Evolutionary conservation across 2,113 vertebrate species (phyloP).

Genomic region (Glaucidium brasilianum): DNA sequence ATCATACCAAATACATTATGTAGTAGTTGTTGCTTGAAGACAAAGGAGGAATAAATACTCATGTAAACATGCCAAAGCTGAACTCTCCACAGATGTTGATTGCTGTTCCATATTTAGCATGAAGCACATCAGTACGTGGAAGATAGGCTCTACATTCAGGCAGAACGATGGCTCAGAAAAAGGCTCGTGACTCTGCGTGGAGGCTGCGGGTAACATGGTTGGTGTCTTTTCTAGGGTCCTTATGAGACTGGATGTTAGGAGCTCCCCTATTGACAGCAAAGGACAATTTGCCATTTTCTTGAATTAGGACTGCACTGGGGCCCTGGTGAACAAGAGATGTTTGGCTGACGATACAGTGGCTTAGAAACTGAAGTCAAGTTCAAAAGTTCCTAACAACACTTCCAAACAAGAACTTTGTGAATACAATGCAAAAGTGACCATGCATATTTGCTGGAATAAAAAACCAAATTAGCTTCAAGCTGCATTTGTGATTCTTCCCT

Average conservation of each 20-base stretch:
- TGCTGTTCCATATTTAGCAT: slow-evolving; percentile 8
- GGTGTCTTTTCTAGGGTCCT: neutral
- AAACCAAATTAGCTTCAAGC: slow-evolving; percentile 42
- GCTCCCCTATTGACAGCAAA: neutral
- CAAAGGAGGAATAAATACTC: slow-evolving; percentile 49
- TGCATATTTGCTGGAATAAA: slow-evolving; percentile 43
- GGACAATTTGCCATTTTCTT: neutral
- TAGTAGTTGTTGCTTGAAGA: slow-evolving; percentile 52
- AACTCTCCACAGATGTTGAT: slow-evolving; percentile 24
- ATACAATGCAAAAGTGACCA: slow-evolving; percentile 3
- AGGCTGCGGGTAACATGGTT: neutral
- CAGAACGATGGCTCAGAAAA: neutral
- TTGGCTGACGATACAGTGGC: neutral
- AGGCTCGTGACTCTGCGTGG: neutral
- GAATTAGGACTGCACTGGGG: neutral
- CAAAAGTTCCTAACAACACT: slow-evolving; percentile 47
- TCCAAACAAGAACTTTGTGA: slow-evolving; percentile 45
- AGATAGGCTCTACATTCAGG: neutral
- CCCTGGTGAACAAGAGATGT: neutral
- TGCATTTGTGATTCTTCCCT: slow-evolving; percentile 43
- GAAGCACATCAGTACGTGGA: neutral
- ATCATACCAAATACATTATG: slow-evolving; percentile 41
- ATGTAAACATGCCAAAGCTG: neutral
- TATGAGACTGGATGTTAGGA: neutral
- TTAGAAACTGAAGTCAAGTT: neutral